phyloP scores from a whole-genome alignment of 2,888 invertebrate genomes.

The Nymphalis c-album region DNA sequence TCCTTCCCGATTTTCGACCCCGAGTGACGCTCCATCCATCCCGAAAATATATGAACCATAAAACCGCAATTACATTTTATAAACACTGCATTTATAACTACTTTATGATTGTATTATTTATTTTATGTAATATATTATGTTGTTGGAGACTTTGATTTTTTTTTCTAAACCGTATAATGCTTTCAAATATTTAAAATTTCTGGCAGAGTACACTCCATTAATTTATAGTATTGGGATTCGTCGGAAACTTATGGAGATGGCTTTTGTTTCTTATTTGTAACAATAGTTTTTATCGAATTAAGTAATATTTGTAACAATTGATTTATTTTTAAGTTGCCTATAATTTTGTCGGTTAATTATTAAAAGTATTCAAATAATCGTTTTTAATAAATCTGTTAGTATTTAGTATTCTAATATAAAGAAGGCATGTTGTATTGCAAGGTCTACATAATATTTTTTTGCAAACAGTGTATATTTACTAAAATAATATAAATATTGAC shows the following conservation, averaged over 20 bases:
- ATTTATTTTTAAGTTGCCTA: no score
- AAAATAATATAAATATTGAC: no score
- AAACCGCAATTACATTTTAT: constrained; percentile 78
- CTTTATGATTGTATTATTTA: constrained; percentile 81
- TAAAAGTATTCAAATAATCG: no score
- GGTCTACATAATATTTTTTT: no score
- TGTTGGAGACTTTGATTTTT: constrained; percentile 71
- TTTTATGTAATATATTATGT: constrained; percentile 80
- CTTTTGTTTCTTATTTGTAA: constrained; percentile 37
- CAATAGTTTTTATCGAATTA: background rate
- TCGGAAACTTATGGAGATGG: constrained; percentile 51
- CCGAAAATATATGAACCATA: constrained; percentile 73
- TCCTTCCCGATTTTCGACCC: constrained; percentile 37
- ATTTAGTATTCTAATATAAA: no score
- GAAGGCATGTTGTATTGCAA: no score
- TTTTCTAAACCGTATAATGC: constrained; percentile 70
- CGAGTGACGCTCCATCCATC: constrained; percentile 53
- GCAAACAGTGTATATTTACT: no score
- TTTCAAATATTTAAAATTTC: constrained; percentile 81
- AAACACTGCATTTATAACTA: constrained; percentile 81
- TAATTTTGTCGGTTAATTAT: no score
- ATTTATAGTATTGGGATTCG: constrained; percentile 72
- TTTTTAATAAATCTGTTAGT: no score
- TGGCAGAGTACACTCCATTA: constrained; percentile 77
- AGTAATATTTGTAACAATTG: no score